A percentile compares a stretch with the other conserved stretches of the same genome.
Conservation (phyloP, 2,113 vertebrate genomes). For the Takifugu flavidus region DNA sequence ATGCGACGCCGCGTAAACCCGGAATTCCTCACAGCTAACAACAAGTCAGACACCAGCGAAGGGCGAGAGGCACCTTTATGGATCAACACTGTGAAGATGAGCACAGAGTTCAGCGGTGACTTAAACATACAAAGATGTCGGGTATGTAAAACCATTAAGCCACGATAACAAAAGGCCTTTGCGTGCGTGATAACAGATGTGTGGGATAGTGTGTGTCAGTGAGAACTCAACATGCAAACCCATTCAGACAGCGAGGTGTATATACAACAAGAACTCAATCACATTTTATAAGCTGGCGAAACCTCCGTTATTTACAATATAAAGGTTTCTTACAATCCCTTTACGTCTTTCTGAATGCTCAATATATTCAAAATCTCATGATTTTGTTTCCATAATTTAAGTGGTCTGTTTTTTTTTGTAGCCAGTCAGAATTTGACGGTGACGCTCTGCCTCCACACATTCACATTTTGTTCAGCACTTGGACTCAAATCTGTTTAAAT, state of each 20-base stretch:
- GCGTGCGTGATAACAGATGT: constrained; percentile 30
- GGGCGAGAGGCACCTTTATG: constrained; percentile 25
- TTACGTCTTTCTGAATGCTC: constrained; percentile 10
- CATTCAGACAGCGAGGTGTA: constrained; percentile 31
- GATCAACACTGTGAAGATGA: constrained; percentile 19
- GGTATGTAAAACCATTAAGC: constrained; percentile 18
- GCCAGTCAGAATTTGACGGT: neutral
- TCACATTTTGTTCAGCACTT: constrained; percentile 1
- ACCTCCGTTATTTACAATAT: constrained; percentile 66
- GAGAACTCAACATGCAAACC: constrained; percentile 14
- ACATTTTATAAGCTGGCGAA: constrained; percentile 43
- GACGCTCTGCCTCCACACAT: constrained; percentile 5
- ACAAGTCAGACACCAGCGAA: constrained; percentile 13
- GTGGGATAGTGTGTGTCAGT: constrained; percentile 16
- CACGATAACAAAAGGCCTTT: constrained; percentile 29
- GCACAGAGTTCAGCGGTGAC: constrained; percentile 32
- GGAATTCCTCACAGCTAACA: neutral
- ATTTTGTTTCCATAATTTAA: neutral
- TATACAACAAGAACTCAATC: constrained; percentile 35
- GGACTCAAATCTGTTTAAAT: neutral
- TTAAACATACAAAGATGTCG: constrained; percentile 25
- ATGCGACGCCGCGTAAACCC: neutral
- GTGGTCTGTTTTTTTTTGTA: neutral
- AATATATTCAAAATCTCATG: constrained; percentile 16
- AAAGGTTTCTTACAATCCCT: constrained; percentile 48